Percentiles rank a stretch among this genome's conserved stretches.
These are phyloP conservation scores for Holothuria scabra DNA, from an alignment of 53 echinoderm and acorn worm species.

Conservation along the genomic window DNA sequence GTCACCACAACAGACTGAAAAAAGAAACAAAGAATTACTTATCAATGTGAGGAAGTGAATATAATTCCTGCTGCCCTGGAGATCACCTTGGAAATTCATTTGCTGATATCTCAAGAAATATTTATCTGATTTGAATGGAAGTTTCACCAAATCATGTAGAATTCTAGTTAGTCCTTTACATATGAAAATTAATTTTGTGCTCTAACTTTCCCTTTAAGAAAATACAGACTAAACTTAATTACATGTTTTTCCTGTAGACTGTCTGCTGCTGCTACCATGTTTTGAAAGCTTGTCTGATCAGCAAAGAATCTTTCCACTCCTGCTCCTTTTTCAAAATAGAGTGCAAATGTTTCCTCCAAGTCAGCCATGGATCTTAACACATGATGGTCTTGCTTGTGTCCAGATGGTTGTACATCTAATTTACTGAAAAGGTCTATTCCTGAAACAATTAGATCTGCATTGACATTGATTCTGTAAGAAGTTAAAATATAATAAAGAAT, in stretches of 20 bases:
- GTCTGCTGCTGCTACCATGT: conserved; percentile 74
- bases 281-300: conserved; percentile 58
- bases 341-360: conserved; percentile 77
- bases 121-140: no score
- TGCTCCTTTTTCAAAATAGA: conserved; percentile 78
- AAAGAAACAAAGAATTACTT: no score
- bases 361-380: conserved; percentile 67
- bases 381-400: conserved; percentile 58
- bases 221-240: background rate
- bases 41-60: no score
- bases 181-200: no score
- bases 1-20: no score
- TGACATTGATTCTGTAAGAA: conserved; percentile 74
- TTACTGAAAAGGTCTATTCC: conserved; percentile 74
- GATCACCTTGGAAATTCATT: no score
- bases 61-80: no score
- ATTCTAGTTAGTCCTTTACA: no score
- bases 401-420: conserved; percentile 58
- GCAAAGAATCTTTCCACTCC: conserved; percentile 87
- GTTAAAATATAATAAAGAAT: background rate
- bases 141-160: no score
- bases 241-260: conserved; percentile 80
- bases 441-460: conserved; percentile 93
- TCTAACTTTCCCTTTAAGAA: no score
- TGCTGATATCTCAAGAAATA: no score